Base-by-base conservation (phyloP, 2,888 invertebrate genomes). In the Conchocele bisecta region DNA sequence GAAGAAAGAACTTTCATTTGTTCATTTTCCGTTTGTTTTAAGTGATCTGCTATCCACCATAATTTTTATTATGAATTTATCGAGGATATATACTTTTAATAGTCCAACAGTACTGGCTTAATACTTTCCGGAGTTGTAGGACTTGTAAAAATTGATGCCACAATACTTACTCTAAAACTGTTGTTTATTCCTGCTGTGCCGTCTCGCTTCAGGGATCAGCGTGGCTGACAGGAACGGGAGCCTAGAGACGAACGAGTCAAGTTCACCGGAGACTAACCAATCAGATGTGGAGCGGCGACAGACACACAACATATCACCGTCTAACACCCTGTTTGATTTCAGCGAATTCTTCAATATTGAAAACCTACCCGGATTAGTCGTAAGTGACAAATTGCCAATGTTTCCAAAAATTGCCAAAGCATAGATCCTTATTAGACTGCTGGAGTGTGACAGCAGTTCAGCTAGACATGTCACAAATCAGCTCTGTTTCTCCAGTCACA, bases 291-390 rank as follows among this genome's bases (percentile, higher is more conserved):
- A 65, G 13, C 42, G 41, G 39, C 63, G 58, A 37, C 72, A 72
- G 41, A 66, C 67, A 24, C 61, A 60, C 20, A 74, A 76, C 24
- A 60, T 75, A n/a, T 75, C 83, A 5, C 75, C 77, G 26, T 74
- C 75, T 39, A 53, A 64, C 22, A 60, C 77, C 4, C 78, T 94
- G 83, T 96, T 96, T 89, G 96, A 96, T 91, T 93, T 97, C 75
- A 96, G 97, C 86, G 96, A 95, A 80, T 95, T 97, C 89, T 93
- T 97, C 79, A 95, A 96, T 87, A 94, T 95, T 83, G 96, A 96
- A 87, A 93, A 94, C 69, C 94, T 96, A 85, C 94, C 95, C 46
- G 95, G 94, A 54, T 92, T 86, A n/a, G 60, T 60, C 46, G 86
- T 88, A 77, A 69, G 80, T 74, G 4, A 29, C 15, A 6, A 58